A percentile compares a stretch with the other conserved stretches of the same genome.
Evolutionary conservation across 2,113 vertebrate genomes (phyloP).

Genomic region (Ammodytes marinus): DNA sequence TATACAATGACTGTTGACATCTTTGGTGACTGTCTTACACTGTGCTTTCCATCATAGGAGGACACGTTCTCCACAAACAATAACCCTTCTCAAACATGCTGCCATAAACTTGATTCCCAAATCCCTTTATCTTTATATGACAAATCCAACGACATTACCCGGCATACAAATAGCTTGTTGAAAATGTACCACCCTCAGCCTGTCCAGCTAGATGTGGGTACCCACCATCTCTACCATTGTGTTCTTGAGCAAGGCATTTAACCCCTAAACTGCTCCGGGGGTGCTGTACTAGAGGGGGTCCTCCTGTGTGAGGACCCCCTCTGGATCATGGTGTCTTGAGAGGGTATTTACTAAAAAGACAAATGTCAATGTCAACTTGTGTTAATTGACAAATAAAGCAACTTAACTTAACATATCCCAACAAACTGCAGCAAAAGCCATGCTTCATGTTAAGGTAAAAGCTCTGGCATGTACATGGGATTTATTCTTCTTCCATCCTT

Average conservation of each 20-base stretch:
- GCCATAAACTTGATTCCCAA: slow-evolving; percentile 24
- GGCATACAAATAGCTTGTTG: slow-evolving; percentile 64
- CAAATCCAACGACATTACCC: slow-evolving; percentile 37
- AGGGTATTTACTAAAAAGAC: too few species aligned
- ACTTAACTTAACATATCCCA: too few species aligned
- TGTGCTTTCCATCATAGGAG: neutral
- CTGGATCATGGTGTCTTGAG: too few species aligned
- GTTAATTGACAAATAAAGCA: too few species aligned
- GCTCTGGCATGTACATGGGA: neutral
- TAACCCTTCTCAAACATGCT: slow-evolving; percentile 20
- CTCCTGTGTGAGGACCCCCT: too few species aligned
- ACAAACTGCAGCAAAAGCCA: slow-evolving; percentile 28
- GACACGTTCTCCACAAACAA: slow-evolving; percentile 3
- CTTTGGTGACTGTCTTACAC: neutral
- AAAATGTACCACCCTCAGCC: slow-evolving; percentile 62
- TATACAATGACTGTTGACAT: neutral
- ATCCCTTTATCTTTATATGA: slow-evolving; percentile 28
- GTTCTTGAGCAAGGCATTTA: too few species aligned
- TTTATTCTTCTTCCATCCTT: neutral
- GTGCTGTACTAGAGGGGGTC: too few species aligned
- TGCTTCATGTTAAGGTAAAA: slow-evolving; percentile 2
- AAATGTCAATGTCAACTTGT: too few species aligned
- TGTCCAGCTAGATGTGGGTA: slow-evolving; percentile 56
- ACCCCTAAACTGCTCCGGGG: too few species aligned
- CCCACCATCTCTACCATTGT: too few species aligned